phyloP scores from a whole-genome alignment of 2,113 vertebrate species.

The Recurvirostra avosetta region DNA sequence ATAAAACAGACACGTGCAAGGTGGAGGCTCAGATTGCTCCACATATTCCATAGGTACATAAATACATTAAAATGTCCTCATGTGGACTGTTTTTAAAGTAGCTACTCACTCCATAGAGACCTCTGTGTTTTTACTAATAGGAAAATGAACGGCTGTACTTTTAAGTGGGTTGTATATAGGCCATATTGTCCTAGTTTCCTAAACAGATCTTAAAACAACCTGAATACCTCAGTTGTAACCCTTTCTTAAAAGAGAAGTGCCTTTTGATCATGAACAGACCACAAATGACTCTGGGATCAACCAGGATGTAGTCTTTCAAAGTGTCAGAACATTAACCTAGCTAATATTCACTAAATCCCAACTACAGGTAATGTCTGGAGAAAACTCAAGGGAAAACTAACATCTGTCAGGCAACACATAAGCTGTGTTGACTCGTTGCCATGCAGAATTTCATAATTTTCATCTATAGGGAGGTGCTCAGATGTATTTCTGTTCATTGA shows the following conservation, averaged over 20 bases:
- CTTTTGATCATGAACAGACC: neutral
- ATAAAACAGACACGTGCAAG: neutral
- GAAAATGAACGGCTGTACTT: neutral
- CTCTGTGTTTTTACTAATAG: neutral
- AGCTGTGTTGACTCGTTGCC: neutral
- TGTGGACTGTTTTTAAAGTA: neutral
- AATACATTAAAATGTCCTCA: neutral
- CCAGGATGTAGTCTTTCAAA: neutral
- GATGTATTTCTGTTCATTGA: neutral
- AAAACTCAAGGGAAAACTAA: neutral
- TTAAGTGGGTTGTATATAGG: neutral
- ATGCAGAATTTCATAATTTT: neutral
- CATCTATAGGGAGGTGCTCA: neutral
- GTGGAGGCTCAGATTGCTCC: neutral
- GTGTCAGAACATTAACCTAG: neutral
- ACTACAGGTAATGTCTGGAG: neutral
- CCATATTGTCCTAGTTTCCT: neutral
- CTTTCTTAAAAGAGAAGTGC: neutral
- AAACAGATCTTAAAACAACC: neutral
- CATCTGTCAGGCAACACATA: neutral
- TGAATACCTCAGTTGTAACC: neutral
- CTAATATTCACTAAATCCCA: neutral
- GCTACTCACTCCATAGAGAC: neutral
- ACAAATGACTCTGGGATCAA: neutral
- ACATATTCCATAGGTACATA: neutral